Evolutionary conservation across 2,113 vertebrate species (phyloP), one percentile per base, ranked within the genome.

Genomic region (Dolichotis patagonum): DNA sequence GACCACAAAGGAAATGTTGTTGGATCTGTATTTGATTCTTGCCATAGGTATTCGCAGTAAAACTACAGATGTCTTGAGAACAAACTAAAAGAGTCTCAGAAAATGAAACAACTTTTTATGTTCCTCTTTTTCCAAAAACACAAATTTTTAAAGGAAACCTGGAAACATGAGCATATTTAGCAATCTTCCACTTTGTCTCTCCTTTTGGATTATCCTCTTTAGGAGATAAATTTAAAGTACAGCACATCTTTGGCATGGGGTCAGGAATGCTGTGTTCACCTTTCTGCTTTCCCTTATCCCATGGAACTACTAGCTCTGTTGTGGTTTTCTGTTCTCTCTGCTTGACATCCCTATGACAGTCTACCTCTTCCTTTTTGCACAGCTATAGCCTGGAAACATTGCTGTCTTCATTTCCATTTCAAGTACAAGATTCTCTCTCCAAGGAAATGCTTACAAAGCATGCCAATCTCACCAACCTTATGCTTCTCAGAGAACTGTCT

Each of bases 321-420:
- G 32, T 22, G 62, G 30, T 46, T 65, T 54, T n/a, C 14, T 24
- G 49, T 82, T 56, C 1, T 65, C 77, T 92, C 67, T 41, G 22
- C 56, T 75, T 22, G 52, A 24, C 88, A 85, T 30, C 41, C 26
- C 60, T 54, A 5, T 60, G 9, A 75, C 9, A 49, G 38, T 26
- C 20, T 71, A 26, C 83, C 11, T 30, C 49, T 38, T 22, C 7
- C n/a, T 30, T 84, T 93, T 35, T 11, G 32, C 20, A 67, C 3
- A 95, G 80, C n/a, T 32, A n/a, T 81, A 58, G 28, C 14, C 30
- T 89, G 81, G 78, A 73, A 88, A 88, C 82, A 69, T 26, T 16
- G 24, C n/a, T 38, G 9, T 54, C 71, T 90, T 83, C n/a, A 92
- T 96, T 94, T 96, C 65, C 63, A 87, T 88, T 88, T 96, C 90